These are phyloP conservation scores for Macquaria ambigua DNA, from an alignment of 2,113 vertebrate genomes.

Conservation along the genomic window DNA sequence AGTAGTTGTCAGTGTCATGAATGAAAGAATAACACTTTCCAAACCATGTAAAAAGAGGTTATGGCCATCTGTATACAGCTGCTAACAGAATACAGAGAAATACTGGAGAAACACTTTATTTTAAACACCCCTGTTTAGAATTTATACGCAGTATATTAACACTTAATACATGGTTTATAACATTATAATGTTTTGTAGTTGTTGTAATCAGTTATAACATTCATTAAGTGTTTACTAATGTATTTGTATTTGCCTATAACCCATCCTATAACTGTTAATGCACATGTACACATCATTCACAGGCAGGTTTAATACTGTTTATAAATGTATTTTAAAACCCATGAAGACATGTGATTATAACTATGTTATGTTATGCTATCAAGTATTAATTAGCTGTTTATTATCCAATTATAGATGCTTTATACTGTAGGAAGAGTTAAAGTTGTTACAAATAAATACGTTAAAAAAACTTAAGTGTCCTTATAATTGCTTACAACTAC, in stretches of 20 bases:
- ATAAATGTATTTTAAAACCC: background rate
- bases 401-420: background rate
- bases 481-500: background rate
- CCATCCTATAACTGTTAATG: background rate
- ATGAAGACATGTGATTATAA: background rate
- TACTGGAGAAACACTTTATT: background rate
- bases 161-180: background rate
- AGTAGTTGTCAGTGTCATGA: background rate
- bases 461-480: background rate
- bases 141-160: background rate
- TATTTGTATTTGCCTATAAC: no score
- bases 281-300: background rate
- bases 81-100: conserved; percentile 21
- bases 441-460: background rate
- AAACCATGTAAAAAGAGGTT: background rate
- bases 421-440: background rate
- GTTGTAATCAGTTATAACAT: background rate
- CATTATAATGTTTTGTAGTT: background rate
- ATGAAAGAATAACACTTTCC: background rate
- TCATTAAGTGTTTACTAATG: no score
- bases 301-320: background rate
- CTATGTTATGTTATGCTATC: background rate
- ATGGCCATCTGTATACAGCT: background rate
- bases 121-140: background rate
- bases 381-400: background rate